phyloP scores from a whole-genome alignment of 2,888 invertebrate genomes.

The Theretra japonica region DNA sequence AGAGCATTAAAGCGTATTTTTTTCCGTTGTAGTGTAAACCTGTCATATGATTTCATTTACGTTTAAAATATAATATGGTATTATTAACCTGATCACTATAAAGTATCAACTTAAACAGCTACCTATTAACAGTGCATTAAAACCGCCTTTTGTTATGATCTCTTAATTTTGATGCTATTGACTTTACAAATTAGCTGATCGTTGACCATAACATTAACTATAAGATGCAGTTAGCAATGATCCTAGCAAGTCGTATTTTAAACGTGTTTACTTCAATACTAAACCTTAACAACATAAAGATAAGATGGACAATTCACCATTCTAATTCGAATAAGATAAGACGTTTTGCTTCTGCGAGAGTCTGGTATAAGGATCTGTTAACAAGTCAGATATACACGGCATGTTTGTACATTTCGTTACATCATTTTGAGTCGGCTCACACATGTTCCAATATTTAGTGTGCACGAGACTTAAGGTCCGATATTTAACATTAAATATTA shows the following conservation, averaged over 20 bases:
- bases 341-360: slow-evolving; percentile 27
- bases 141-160: slow-evolving; percentile 3
- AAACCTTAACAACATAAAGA: slow-evolving; percentile 36
- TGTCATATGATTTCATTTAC: no score
- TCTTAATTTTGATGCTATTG: slow-evolving; percentile 36
- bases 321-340: slow-evolving; percentile 31
- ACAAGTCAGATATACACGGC: slow-evolving; percentile 75
- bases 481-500: slow-evolving; percentile 80
- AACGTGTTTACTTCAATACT: slow-evolving; percentile 33
- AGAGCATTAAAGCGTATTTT: no score
- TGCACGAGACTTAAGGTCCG: slow-evolving; percentile 75
- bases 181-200: slow-evolving; percentile 83
- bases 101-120: background rate
- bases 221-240: slow-evolving; percentile 81
- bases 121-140: slow-evolving; percentile 9
- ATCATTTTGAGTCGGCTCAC: slow-evolving; percentile 79
- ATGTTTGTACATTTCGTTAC: slow-evolving; percentile 79
- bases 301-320: background rate
- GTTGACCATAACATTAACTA: slow-evolving; percentile 76
- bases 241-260: slow-evolving; percentile 72
- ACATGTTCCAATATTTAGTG: slow-evolving; percentile 78
- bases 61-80: no score
- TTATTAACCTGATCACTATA: background rate
- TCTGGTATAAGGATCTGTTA: slow-evolving; percentile 75
- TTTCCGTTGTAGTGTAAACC: no score